These are phyloP conservation scores for Solenodon paradoxus DNA, from an alignment of 2,113 vertebrate species.

Conservation along the genomic window DNA sequence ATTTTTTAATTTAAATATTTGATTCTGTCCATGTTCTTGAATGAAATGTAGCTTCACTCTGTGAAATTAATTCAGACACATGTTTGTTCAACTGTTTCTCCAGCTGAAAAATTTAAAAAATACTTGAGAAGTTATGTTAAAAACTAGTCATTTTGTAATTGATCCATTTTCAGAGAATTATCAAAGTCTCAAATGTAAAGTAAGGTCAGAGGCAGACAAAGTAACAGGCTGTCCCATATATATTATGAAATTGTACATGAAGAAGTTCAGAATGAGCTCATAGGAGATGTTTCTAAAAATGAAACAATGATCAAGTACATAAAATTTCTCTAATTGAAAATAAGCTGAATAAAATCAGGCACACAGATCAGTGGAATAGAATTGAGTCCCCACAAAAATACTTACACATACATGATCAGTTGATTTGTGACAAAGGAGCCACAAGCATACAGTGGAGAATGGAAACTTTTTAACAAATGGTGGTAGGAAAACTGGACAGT, in stretches of 20 bases:
- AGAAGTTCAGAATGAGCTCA: not conserved
- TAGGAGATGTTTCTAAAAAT: not conserved
- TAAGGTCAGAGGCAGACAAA: not conserved
- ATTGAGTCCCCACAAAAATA: no score
- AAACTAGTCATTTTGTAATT: not conserved
- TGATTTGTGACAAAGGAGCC: no score
- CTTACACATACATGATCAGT: no score
- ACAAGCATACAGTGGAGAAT: no score
- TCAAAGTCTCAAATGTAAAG: not conserved
- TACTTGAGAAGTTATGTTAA: not conserved
- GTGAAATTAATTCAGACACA: not conserved
- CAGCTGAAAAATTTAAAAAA: not conserved
- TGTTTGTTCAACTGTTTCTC: not conserved
- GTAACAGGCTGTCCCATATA: not conserved
- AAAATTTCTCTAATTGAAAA: not conserved
- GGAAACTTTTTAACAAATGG: no score
- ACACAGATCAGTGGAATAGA: no score
- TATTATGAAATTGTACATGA: not conserved
- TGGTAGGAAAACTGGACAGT: no score
- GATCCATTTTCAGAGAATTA: not conserved
- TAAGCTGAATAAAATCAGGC: not conserved
- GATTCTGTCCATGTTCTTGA: not conserved
- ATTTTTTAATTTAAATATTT: not conserved
- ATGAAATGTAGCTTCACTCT: not conserved
- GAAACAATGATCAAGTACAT: not conserved